Evolutionary conservation across 2,888 invertebrate species (phyloP).

Genomic region (Andrena camellia): DNA sequence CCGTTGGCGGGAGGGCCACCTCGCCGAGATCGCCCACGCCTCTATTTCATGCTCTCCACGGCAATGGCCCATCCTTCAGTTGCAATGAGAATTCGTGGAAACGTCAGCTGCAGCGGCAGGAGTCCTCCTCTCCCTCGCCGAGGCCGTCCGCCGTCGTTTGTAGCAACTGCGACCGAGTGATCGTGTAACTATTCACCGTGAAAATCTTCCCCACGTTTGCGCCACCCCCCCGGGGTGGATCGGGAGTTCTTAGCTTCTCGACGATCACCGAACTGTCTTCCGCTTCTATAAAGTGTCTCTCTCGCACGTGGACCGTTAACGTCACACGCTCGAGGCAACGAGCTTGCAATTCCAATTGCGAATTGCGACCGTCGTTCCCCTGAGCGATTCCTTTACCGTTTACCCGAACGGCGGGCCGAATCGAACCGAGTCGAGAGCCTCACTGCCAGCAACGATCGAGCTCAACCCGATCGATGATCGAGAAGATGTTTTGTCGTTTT

Average conservation of each 20-base stretch:
- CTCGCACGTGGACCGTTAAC: neutral
- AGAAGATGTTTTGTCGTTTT: slow-evolving; percentile 19
- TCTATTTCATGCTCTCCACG: slow-evolving; percentile 82
- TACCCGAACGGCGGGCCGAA: slow-evolving; percentile 4
- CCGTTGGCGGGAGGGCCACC: slow-evolving; percentile 88
- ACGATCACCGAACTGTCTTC: slow-evolving; percentile 11
- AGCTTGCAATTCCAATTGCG: slow-evolving; percentile 9
- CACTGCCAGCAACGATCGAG: slow-evolving; percentile 13
- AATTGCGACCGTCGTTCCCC: neutral
- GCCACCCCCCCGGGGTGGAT: slow-evolving; percentile 18
- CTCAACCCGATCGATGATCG: slow-evolving; percentile 10
- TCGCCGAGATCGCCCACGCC: slow-evolving; percentile 88
- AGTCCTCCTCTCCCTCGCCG: slow-evolving; percentile 87
- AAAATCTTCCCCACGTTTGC: slow-evolving; percentile 35
- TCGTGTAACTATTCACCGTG: slow-evolving; percentile 91
- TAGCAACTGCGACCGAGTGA: slow-evolving; percentile 94
- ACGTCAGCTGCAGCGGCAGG: slow-evolving; percentile 84
- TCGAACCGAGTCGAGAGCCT: slow-evolving; percentile 6
- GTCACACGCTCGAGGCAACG: slow-evolving; percentile 30
- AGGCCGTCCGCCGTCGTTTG: slow-evolving; percentile 88
- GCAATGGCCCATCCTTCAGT: slow-evolving; percentile 69
- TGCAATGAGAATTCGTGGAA: slow-evolving; percentile 73
- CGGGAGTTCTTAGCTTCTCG: slow-evolving; percentile 44
- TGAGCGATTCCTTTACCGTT: neutral
- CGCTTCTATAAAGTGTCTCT: slow-evolving; percentile 38